Percentiles rank a stretch among this genome's conserved stretches.
Conservation (phyloP, 37 sponge, comb jelly and placozoan genomes). For the Oscarella lobularis region DNA sequence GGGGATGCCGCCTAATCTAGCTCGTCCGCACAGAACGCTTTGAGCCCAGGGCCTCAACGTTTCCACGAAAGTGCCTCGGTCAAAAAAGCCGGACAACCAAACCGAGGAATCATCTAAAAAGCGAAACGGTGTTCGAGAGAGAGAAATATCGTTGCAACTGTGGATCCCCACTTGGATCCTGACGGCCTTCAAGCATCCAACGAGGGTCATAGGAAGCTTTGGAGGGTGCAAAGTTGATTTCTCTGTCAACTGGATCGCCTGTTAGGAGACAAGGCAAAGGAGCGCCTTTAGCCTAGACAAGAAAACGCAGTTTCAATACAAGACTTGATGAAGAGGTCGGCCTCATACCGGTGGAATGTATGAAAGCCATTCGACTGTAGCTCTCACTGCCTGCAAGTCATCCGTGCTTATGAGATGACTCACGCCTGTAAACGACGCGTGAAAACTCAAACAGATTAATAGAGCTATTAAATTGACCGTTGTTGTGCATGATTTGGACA, state of each 20-base stretch:
- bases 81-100: slow-evolving; percentile 89
- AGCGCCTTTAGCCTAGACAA: slow-evolving; percentile 5
- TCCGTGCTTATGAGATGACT: slow-evolving; percentile 72
- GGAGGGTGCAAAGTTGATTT: slow-evolving; percentile 62
- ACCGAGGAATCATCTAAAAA: slow-evolving; percentile 2
- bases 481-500: slow-evolving; percentile 89
- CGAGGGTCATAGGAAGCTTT: slow-evolving; percentile 83
- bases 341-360: slow-evolving; percentile 52
- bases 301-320: neutral
- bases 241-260: slow-evolving; percentile 64
- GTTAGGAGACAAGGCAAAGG: slow-evolving; percentile 49
- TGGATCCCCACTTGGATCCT: slow-evolving; percentile 8
- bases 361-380: slow-evolving; percentile 74
- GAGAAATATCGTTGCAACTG: neutral
- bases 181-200: slow-evolving; percentile 65
- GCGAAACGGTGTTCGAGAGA: neutral
- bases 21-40: slow-evolving; percentile 91
- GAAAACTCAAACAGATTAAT: neutral
- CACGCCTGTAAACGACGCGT: slow-evolving; percentile 35
- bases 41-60: slow-evolving; percentile 79
- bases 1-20: slow-evolving; percentile 93
- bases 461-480: slow-evolving; percentile 39
- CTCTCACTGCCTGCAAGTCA: slow-evolving; percentile 69
- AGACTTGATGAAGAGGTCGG: neutral
- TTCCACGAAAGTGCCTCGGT: slow-evolving; percentile 78